Percentiles rank a stretch among this genome's conserved stretches.
Evolutionary conservation across 2,113 vertebrate genomes (phyloP).

Genomic region (Pseudorasbora parva): DNA sequence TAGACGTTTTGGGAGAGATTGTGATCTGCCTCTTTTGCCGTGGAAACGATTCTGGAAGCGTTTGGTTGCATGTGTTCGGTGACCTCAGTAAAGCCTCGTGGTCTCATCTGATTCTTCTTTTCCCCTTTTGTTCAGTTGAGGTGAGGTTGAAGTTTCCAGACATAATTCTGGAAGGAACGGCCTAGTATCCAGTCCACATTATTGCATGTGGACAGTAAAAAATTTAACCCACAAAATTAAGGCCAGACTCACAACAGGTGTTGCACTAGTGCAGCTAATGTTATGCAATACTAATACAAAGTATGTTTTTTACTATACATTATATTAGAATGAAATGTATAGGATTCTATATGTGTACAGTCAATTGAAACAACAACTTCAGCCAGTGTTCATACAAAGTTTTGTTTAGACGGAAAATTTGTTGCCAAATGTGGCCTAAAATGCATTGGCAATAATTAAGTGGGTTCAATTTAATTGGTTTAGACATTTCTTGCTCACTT

Average conservation of each 20-base stretch:
- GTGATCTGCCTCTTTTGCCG: slow-evolving; percentile 69
- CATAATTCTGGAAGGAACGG: slow-evolving; percentile 64
- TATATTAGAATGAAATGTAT: too few relatives aligned
- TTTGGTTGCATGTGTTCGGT: slow-evolving; percentile 72
- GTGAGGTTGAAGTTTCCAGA: slow-evolving; percentile 73
- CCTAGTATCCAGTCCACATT: slow-evolving; percentile 24
- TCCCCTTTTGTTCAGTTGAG: slow-evolving; percentile 73
- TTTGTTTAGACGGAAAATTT: not conserved
- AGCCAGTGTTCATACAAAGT: not conserved
- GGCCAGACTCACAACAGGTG: slow-evolving; percentile 11
- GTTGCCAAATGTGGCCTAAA: not conserved
- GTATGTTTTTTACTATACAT: not conserved
- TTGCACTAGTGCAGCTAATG: not conserved
- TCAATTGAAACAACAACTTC: not conserved
- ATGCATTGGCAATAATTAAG: not conserved
- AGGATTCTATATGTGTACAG: too few relatives aligned
- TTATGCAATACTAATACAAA: not conserved
- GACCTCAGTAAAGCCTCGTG: slow-evolving; percentile 73
- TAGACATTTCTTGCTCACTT: slow-evolving; percentile 21
- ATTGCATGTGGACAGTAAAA: slow-evolving; percentile 22
- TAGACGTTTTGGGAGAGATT: slow-evolving; percentile 65
- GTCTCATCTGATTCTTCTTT: slow-evolving; percentile 69
- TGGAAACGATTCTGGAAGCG: slow-evolving; percentile 67
- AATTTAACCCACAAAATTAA: not conserved
- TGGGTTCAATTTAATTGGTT: slow-evolving; percentile 28